Conservation (phyloP, 2,888 invertebrate species). For the Polylopha cassiicola region DNA sequence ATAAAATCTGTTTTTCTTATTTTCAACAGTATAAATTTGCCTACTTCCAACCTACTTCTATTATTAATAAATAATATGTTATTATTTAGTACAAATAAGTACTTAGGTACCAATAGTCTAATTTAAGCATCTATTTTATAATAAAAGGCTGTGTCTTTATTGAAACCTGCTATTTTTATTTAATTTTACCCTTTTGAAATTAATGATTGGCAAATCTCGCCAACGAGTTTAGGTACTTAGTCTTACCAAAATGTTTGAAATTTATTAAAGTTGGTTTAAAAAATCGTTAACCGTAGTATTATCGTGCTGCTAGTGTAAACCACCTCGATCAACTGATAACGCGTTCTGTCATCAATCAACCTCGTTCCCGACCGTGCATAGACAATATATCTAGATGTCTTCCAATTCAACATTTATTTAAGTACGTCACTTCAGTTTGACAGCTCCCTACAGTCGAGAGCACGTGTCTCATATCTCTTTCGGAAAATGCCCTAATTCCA, state of each 20-base stretch:
- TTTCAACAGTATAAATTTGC: too few species aligned
- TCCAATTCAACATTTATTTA: not conserved
- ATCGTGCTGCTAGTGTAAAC: too few species aligned
- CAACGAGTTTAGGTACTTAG: too few species aligned
- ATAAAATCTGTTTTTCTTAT: too few species aligned
- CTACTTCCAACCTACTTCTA: too few species aligned
- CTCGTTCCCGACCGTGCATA: not conserved
- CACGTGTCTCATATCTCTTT: not conserved
- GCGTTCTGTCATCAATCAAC: not conserved
- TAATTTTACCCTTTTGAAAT: conserved; percentile 1
- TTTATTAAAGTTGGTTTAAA: too few species aligned
- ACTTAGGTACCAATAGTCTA: too few species aligned
- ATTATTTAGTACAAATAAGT: conserved; percentile 2
- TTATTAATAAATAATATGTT: not conserved
- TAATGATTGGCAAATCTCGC: too few species aligned
- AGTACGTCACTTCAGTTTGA: conserved; percentile 10
- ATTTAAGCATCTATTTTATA: conserved; percentile 15
- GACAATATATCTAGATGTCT: conserved; percentile 1
- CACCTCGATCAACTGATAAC: conserved; percentile 7
- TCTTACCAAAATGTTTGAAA: too few species aligned
- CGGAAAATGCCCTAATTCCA: conserved; percentile 2
- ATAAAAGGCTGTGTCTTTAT: conserved; percentile 36
- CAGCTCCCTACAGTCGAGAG: conserved; percentile 2
- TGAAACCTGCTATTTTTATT: conserved; percentile 5
- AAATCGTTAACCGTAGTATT: too few species aligned